Conservation (phyloP, 2,888 invertebrate species). For the Plebejus melissa region DNA sequence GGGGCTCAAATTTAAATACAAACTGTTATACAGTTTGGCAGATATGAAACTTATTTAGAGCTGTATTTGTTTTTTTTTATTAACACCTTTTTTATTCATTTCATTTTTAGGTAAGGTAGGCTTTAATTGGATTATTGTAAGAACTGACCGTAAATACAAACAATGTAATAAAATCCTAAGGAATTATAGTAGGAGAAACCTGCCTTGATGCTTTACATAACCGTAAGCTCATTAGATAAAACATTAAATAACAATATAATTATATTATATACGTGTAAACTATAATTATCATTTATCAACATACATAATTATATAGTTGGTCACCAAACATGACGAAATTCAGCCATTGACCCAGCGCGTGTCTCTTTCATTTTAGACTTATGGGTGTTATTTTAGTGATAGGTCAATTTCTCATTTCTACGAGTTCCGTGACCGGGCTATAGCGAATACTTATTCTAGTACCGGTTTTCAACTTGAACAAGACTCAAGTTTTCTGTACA, state of each 20-base stretch:
- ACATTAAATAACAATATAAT: slow-evolving; percentile 30
- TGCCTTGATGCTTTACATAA: slow-evolving; percentile 7
- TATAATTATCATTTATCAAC: slow-evolving; percentile 1
- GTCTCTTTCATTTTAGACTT: no score
- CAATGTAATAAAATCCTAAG: neutral
- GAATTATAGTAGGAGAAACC: no score
- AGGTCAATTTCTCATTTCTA: no score
- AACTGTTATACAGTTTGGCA: neutral
- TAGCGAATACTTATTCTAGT: neutral
- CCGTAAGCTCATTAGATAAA: slow-evolving; percentile 7
- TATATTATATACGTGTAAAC: neutral
- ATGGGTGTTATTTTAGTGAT: no score
- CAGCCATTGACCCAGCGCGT: no score
- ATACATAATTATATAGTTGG: neutral
- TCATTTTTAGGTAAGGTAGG: neutral
- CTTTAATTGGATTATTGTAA: neutral
- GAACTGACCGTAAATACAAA: neutral
- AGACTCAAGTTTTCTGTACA: neutral
- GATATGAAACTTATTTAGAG: no score
- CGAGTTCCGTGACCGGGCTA: neutral
- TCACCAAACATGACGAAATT: neutral
- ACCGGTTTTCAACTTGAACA: neutral
- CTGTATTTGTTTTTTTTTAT: no score
- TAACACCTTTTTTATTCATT: neutral
- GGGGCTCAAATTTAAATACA: neutral